Percentiles rank a stretch among this genome's conserved stretches.
phyloP scores from a whole-genome alignment of 2,113 vertebrate genomes.

The Sphaerodactylus townsendi region DNA sequence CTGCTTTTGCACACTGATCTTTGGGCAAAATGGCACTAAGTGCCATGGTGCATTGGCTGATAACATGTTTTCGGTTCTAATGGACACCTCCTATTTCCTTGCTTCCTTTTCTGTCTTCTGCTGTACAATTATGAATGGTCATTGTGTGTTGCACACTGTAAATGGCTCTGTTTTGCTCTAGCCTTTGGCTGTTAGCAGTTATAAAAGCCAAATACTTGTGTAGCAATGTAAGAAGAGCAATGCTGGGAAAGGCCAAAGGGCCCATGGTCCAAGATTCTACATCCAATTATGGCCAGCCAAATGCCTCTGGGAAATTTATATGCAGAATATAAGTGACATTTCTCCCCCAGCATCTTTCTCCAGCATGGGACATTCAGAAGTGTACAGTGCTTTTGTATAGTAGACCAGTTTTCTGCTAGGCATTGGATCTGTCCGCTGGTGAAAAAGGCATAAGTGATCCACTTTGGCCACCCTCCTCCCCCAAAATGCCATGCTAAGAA shows the following conservation, averaged over 20 bases:
- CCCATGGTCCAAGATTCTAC: not conserved
- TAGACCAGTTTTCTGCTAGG: not conserved
- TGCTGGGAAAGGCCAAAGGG: not conserved
- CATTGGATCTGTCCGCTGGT: too few relatives aligned
- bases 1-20: not conserved
- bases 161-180: too few relatives aligned
- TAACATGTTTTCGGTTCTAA: not conserved
- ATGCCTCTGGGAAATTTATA: not conserved
- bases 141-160: not conserved
- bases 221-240: not conserved
- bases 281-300: not conserved
- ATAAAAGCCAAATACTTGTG: not conserved
- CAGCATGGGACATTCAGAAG: not conserved
- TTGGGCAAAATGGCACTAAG: not conserved
- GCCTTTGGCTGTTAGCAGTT: too few relatives aligned
- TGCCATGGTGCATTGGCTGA: too few relatives aligned
- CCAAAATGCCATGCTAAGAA: too few relatives aligned
- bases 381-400: not conserved
- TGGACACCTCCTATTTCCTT: not conserved
- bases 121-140: not conserved
- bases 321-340: not conserved
- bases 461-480: too few relatives aligned
- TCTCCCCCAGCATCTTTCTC: not conserved
- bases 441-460: too few relatives aligned
- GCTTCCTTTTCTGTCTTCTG: not conserved